These are phyloP conservation scores for Dryas iulia DNA, from an alignment of 1,140 invertebrate species.

Conservation along the genomic window DNA sequence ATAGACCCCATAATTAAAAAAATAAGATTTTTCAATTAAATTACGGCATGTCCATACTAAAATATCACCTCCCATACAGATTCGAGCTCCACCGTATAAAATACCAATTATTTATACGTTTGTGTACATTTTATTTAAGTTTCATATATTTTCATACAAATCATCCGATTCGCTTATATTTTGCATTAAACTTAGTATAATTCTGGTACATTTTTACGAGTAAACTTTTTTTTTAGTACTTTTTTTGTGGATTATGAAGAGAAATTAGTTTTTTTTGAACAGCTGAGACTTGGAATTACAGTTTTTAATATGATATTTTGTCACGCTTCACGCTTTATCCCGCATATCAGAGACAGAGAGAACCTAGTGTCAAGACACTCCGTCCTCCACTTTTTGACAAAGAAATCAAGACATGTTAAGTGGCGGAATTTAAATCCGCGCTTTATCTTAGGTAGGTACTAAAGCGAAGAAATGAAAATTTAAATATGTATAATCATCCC, in stretches of 20 bases:
- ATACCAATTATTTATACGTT: constrained; percentile 51
- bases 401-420: too few species aligned
- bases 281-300: neutral
- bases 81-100: constrained; percentile 45
- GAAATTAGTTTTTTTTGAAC: neutral
- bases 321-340: too few species aligned
- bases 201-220: neutral
- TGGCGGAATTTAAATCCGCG: too few species aligned
- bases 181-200: constrained; percentile 15
- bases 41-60: constrained; percentile 33
- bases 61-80: neutral
- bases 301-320: too few species aligned
- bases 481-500: too few species aligned
- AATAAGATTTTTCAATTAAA: neutral
- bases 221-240: neutral
- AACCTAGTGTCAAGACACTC: too few species aligned
- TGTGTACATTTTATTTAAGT: constrained; percentile 24
- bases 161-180: constrained; percentile 14
- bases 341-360: too few species aligned
- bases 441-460: too few species aligned
- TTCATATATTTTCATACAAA: constrained; percentile 36
- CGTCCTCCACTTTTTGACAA: too few species aligned
- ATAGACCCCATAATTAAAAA: neutral
- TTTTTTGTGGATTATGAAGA: neutral
- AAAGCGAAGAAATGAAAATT: too few species aligned